phyloP scores from a whole-genome alignment of 2,113 vertebrate genomes.

The Terrapene triunguis region DNA sequence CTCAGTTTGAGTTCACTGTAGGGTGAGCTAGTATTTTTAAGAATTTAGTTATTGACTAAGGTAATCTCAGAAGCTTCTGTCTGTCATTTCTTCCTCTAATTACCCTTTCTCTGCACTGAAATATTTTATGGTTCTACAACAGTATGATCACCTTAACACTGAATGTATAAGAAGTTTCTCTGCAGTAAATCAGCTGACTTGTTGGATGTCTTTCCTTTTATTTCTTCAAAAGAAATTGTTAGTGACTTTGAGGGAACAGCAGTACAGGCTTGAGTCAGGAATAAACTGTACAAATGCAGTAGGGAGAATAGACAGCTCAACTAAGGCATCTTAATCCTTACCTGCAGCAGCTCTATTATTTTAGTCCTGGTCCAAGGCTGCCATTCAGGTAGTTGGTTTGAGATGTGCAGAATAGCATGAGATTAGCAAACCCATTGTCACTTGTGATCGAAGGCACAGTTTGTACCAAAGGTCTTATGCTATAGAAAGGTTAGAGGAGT shows the following conservation, averaged over 20 bases:
- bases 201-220: background rate
- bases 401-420: background rate
- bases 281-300: slow-evolving; percentile 12
- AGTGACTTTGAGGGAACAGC: slow-evolving; percentile 13
- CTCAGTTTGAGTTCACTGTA: slow-evolving; percentile 41
- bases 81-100: slow-evolving; percentile 48
- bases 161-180: background rate
- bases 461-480: background rate
- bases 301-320: background rate
- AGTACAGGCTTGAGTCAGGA: background rate
- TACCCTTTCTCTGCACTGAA: slow-evolving; percentile 45
- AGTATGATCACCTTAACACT: slow-evolving; percentile 35
- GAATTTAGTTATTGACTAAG: slow-evolving; percentile 26
- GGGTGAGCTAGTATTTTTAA: slow-evolving; percentile 56
- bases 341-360: slow-evolving; percentile 9
- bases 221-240: slow-evolving; percentile 41
- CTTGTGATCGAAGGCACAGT: background rate
- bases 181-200: slow-evolving; percentile 44
- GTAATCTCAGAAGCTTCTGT: slow-evolving; percentile 68
- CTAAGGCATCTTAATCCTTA: background rate
- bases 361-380: background rate
- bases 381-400: background rate
- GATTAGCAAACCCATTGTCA: background rate
- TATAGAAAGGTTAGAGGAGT: background rate
- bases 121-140: slow-evolving; percentile 44